phyloP scores from a whole-genome alignment of 2,888 invertebrate genomes.

The Amphiduros pacificus region DNA sequence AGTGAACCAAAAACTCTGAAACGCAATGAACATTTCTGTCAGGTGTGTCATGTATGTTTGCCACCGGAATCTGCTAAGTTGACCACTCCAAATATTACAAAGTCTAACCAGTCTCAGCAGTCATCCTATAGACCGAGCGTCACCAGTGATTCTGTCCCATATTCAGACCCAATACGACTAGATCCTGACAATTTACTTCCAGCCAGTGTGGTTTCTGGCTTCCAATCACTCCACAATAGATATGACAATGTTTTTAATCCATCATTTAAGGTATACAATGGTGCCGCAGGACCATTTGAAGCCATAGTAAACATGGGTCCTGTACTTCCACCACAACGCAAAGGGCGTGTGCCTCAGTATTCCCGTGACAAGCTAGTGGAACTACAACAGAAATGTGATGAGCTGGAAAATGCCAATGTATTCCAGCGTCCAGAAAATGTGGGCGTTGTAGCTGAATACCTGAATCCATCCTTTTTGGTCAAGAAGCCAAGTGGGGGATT shows the following conservation, averaged over 20 bases:
- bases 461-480: constrained; percentile 37
- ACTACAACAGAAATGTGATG: constrained; percentile 32
- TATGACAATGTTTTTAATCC: constrained; percentile 30
- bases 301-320: constrained; percentile 36
- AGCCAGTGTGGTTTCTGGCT: too few relatives aligned
- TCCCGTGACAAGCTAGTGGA: constrained; percentile 27
- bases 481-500: constrained; percentile 14
- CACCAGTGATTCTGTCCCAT: too few relatives aligned
- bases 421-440: constrained; percentile 28
- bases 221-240: too few relatives aligned
- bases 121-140: too few relatives aligned
- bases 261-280: constrained; percentile 29
- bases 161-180: too few relatives aligned
- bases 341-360: constrained; percentile 34
- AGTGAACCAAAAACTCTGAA: too few relatives aligned
- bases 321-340: constrained; percentile 33
- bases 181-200: too few relatives aligned
- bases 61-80: too few relatives aligned
- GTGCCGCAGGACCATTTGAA: constrained; percentile 29
- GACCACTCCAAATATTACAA: too few relatives aligned
- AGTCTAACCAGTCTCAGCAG: too few relatives aligned
- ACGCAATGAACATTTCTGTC: too few relatives aligned
- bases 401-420: constrained; percentile 33
- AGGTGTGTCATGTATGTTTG: too few relatives aligned
- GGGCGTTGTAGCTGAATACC: constrained; percentile 30